A percentile compares a stretch with the other conserved stretches of the same genome.
These are phyloP conservation scores for Bellardia bayeri DNA, from an alignment of 2,888 invertebrate species.

Conservation along the genomic window DNA sequence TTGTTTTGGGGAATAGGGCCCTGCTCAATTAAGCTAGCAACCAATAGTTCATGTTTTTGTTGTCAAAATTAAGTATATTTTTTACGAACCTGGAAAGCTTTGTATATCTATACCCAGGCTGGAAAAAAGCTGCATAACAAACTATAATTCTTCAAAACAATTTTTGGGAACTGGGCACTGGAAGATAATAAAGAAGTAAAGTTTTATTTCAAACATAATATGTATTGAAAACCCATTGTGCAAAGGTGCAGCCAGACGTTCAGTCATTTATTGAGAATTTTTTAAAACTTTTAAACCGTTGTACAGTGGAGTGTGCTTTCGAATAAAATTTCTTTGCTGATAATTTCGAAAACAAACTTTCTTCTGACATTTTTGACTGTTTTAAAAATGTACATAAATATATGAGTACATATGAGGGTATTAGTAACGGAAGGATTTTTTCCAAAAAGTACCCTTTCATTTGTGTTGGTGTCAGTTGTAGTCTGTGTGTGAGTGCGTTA, in stretches of 20 bases:
- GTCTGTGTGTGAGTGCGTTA: conserved; percentile 32
- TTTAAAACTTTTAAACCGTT: conserved; percentile 11
- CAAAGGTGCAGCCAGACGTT: conserved; percentile 24
- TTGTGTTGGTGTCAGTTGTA: background rate
- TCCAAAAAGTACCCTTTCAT: background rate
- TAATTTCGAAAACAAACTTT: conserved; percentile 63
- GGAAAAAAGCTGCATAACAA: too few relatives aligned
- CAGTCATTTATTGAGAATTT: conserved; percentile 54
- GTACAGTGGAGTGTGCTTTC: background rate
- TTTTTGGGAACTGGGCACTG: too few relatives aligned
- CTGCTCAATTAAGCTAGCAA: too few relatives aligned
- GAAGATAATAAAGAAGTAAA: too few relatives aligned
- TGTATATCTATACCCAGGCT: too few relatives aligned
- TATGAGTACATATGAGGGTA: background rate
- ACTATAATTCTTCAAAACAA: too few relatives aligned
- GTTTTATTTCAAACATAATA: too few relatives aligned
- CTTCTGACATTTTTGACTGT: conserved; percentile 59
- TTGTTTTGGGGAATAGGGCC: too few relatives aligned
- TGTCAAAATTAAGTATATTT: too few relatives aligned
- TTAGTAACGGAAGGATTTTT: conserved; percentile 6
- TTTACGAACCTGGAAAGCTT: too few relatives aligned
- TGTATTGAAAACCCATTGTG: conserved; percentile 10
- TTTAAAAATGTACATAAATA: background rate
- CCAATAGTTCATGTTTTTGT: too few relatives aligned
- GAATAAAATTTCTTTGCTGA: conserved; percentile 49